Evolutionary conservation across 2,888 invertebrate genomes (phyloP), one percentile per base, ranked within the genome.

Genomic region (Falcaria lacertinaria): DNA sequence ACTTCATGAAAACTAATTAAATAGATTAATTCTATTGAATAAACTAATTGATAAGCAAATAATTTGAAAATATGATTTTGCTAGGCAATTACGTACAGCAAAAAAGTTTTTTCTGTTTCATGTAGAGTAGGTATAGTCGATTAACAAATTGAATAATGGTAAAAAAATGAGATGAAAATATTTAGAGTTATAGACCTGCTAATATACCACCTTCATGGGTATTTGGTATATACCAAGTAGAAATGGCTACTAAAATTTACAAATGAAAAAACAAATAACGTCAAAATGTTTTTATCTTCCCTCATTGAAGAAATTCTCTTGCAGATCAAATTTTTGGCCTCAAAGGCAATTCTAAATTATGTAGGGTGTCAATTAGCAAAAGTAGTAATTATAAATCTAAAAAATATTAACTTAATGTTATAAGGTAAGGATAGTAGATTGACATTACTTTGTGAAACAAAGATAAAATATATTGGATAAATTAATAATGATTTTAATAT

Each of bases 241-340:
- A n/a, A 37, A 32, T 35, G 16, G 15, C 32, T 50, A 47, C 47
- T 44, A 42, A 43, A 8, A 37, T 44, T 47, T 45, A 38, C 43
- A 60, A 68, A 74, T 75, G 74, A 74, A 74, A 74, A 68, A 60
- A 47, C 48, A 45, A 77, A 78, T 79, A 79, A 68, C 61, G 77
- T 80, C 85, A 85, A 78, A 85, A 89, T 88, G 87, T 77, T 83
- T 88, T 84, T 87, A 84, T 85, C 86, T 85, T 86, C 87, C 82
- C 81, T 88, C 69, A 65, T 88, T 62, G 82, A 86, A 67, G 88
- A 88, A 87, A 82, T 89, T 68, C 43, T 88, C 41, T 45, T 72
- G 56, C 87, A 88, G 59, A 52, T 87, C 43, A 88, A 87, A 74
- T 83, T 89, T 80, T 80, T 87, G 68, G 82, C 76, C 42, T 84